These are phyloP conservation scores for Clamator glandarius DNA, from an alignment of 2,797 vertebrate genomes.

Conservation along the genomic window DNA sequence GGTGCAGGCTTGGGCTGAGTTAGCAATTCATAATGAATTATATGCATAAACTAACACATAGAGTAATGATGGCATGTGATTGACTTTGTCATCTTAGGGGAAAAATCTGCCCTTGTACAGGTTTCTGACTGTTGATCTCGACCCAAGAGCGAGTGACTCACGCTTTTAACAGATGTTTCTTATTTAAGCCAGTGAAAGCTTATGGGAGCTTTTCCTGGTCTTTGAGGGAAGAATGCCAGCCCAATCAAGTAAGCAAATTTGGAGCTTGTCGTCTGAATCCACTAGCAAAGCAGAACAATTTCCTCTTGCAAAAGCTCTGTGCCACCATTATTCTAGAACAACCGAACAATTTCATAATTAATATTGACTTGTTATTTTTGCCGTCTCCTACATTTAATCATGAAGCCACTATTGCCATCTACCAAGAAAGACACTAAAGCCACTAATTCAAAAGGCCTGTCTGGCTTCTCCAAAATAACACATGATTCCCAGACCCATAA, in stretches of 20 bases:
- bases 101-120: neutral
- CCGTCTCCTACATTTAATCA: neutral
- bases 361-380: slow-evolving; percentile 25
- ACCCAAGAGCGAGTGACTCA: neutral
- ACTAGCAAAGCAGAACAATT: neutral
- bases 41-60: neutral
- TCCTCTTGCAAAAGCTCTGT: slow-evolving; percentile 28
- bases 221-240: neutral
- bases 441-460: neutral
- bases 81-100: neutral
- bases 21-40: neutral
- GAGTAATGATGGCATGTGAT: neutral
- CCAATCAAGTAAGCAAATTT: slow-evolving; percentile 32
- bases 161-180: slow-evolving; percentile 42
- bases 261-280: neutral
- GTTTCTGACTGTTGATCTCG: slow-evolving; percentile 10
- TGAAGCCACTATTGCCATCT: slow-evolving; percentile 4
- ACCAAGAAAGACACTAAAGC: neutral
- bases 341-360: slow-evolving; percentile 18
- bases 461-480: slow-evolving; percentile 12
- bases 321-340: slow-evolving; percentile 6
- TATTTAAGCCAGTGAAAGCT: slow-evolving; percentile 48
- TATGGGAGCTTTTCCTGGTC: slow-evolving; percentile 30
- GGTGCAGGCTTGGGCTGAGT: neutral
- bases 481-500: neutral